Conservation (phyloP, 1,140 invertebrate species). For the Maniola jurtina region DNA sequence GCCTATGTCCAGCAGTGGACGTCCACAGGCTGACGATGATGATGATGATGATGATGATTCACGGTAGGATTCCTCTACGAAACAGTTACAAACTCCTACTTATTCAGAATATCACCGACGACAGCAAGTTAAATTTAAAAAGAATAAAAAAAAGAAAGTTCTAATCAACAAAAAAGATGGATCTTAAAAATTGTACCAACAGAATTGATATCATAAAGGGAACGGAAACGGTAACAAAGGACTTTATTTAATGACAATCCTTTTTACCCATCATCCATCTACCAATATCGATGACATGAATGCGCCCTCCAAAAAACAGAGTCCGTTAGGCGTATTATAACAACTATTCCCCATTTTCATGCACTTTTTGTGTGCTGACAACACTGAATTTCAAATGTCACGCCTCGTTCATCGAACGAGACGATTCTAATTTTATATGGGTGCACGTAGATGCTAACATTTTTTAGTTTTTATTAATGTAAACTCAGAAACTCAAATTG, state of each 20-base stretch:
- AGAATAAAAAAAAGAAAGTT: neutral
- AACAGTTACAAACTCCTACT: too few relatives aligned
- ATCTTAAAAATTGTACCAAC: neutral
- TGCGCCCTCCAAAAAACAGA: slow-evolving; percentile 22
- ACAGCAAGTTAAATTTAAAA: neutral
- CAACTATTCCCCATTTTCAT: slow-evolving; percentile 47
- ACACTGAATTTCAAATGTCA: slow-evolving; percentile 65
- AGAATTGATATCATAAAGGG: slow-evolving; percentile 20
- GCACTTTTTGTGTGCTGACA: slow-evolving; percentile 56
- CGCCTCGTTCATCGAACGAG: slow-evolving; percentile 63
- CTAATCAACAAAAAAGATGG: slow-evolving; percentile 8
- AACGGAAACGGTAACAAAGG: slow-evolving; percentile 30
- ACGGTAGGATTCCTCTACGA: too few relatives aligned
- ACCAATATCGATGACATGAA: slow-evolving; percentile 29
- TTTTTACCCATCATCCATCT: slow-evolving; percentile 33
- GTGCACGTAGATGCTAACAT: neutral
- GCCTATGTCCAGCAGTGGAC: too few relatives aligned
- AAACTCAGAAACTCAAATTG: neutral
- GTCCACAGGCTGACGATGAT: too few relatives aligned
- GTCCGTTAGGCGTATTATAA: slow-evolving; percentile 49
- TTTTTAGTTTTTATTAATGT: slow-evolving; percentile 28
- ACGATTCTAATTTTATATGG: slow-evolving; percentile 28
- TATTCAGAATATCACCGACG: too few relatives aligned
- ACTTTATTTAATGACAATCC: slow-evolving; percentile 35
- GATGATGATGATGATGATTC: too few relatives aligned